These are phyloP conservation scores for Dryoscopus gambensis DNA, from an alignment of 2,113 vertebrate genomes.

Conservation along the genomic window DNA sequence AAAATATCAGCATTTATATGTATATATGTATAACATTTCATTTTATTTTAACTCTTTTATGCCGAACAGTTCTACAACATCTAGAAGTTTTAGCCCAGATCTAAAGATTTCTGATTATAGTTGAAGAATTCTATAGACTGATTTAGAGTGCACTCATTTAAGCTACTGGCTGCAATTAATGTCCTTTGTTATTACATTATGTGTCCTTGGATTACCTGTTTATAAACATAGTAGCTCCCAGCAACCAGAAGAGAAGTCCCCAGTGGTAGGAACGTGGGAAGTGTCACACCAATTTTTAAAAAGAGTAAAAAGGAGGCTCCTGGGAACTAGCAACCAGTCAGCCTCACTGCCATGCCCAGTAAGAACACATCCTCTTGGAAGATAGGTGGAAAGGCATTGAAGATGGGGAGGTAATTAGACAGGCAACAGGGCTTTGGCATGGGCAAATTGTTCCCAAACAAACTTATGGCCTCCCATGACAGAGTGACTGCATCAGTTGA, in stretches of 20 bases:
- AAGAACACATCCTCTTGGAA: not conserved
- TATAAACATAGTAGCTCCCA: not conserved
- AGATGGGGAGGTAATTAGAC: fast-evolving
- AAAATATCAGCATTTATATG: not conserved
- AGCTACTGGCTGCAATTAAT: not conserved
- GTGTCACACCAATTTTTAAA: not conserved
- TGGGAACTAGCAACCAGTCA: not conserved
- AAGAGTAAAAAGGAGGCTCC: not conserved
- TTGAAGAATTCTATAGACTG: not conserved
- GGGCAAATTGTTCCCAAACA: not conserved
- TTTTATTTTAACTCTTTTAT: not conserved
- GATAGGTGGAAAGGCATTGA: not conserved
- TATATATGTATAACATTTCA: not conserved
- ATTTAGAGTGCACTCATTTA: not conserved
- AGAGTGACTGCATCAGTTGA: no score
- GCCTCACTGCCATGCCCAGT: not conserved
- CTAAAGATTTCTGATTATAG: not conserved
- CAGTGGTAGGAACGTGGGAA: not conserved
- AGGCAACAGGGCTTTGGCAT: not conserved
- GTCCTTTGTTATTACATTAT: not conserved
- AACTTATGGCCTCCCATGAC: not conserved
- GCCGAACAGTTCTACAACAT: not conserved
- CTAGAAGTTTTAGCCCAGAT: not conserved
- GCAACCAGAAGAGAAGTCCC: not conserved
- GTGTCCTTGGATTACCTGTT: not conserved